Evolutionary conservation across 2,113 vertebrate genomes (phyloP), one percentile per base, ranked within the genome.

Genomic region (Hipposideros armiger): DNA sequence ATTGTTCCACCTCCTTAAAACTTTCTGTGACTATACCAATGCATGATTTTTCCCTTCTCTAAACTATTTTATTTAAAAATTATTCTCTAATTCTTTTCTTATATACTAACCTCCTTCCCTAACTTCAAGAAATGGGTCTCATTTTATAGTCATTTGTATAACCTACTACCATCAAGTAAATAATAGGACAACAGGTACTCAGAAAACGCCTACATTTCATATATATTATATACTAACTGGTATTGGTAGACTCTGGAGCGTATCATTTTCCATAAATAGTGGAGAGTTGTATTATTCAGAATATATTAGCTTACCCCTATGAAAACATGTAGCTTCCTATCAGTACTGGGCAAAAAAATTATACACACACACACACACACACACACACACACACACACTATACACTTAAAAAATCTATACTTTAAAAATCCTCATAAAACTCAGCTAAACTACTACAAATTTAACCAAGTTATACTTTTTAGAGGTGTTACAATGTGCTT

Each of bases 51-150:
- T 26, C n/a, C 36, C 26, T 45, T 95, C 24, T 74, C n/a, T 91
- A 87, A 74, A 81, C 80, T 76, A 60, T 86, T 90, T 90, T 92
- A 85, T 56, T 92, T 60, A 92, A 87, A 74, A 82, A 54, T 45
- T 28, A 70, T 76, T 87, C 22, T 87, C 45, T 92, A n/a, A 88
- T 70, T 87, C 84, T 67, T 87, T 56, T 73, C 47, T 83, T 11
- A 5, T 77, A 64, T 58, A 91, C 13, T 64, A 67, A 60, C 58
- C n/a, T 94, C 72, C 40, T 88, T 91, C 87, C 4, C 45, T 40
- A 81, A 58, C 40, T 91, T 67, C 24, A 83, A 24, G 70, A 89
- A 58, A 92, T 9, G 8, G 6, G 7, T 70, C 26, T 56, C 45
- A 40, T 78, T 74, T 92, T 87, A 73, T 11, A 96, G 19, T 84